These are phyloP conservation scores for Meloe dianella DNA, from an alignment of 2,888 invertebrate species.

Conservation along the genomic window DNA sequence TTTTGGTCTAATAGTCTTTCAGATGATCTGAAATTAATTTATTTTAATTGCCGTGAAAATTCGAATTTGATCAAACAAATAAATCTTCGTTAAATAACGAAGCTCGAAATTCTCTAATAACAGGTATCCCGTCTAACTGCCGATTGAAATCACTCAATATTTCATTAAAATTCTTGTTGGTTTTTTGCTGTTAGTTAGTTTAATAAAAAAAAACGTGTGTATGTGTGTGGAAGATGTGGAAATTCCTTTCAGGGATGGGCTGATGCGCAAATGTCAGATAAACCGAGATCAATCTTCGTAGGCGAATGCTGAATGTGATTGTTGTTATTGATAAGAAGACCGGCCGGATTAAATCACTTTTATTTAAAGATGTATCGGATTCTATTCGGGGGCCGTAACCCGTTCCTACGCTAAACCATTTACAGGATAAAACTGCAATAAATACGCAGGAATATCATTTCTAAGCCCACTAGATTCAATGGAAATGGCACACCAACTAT, in stretches of 20 bases:
- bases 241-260: constrained; percentile 38
- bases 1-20: background rate
- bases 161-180: no score
- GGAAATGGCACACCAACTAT: constrained; percentile 2
- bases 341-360: constrained; percentile 40
- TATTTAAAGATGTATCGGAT: constrained; percentile 42
- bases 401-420: constrained; percentile 32
- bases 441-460: no score
- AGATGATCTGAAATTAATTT: background rate
- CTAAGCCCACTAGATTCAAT: background rate
- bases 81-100: no score
- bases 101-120: no score
- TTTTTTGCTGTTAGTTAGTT: no score
- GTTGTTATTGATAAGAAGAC: constrained; percentile 33
- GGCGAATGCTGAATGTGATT: constrained; percentile 46
- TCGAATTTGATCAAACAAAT: no score
- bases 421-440: constrained; percentile 20
- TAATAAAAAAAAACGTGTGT: no score
- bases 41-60: no score
- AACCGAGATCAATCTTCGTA: constrained; percentile 45
- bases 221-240: constrained; percentile 5
- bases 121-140: no score
- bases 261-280: constrained; percentile 42
- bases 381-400: constrained; percentile 33
- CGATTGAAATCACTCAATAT: no score